A percentile compares a stretch with the other conserved stretches of the same genome.
Evolutionary conservation across 1,140 invertebrate species (phyloP).

Genomic region (Heliothis subflexa): DNA sequence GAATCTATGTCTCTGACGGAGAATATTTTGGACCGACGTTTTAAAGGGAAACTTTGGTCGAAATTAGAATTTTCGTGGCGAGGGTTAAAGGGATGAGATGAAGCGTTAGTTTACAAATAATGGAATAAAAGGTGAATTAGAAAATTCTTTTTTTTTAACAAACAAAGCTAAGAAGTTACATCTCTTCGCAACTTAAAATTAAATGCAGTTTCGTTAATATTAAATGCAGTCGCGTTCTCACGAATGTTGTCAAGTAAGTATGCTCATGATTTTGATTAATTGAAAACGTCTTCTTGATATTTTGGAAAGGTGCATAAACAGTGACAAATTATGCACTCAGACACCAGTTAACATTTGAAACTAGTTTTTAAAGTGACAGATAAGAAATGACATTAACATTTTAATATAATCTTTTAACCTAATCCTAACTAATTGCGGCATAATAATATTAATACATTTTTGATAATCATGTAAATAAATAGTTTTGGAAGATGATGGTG

Average conservation of each 20-base stretch:
- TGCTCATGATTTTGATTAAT: conserved; percentile 22
- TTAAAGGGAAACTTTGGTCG: conserved; percentile 75
- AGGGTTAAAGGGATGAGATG: conserved; percentile 51
- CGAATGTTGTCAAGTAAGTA: not conserved
- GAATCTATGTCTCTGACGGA: conserved; percentile 74
- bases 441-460: not conserved
- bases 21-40: conserved; percentile 73
- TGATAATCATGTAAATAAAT: too few relatives aligned
- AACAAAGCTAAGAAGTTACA: too few relatives aligned
- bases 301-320: conserved; percentile 27
- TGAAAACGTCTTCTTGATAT: conserved; percentile 5
- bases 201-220: not conserved
- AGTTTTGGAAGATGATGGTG: too few relatives aligned
- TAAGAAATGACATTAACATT: conserved; percentile 6
- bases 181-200: too few relatives aligned
- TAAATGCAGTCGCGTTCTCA: not conserved
- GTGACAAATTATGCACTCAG: conserved; percentile 26
- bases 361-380: conserved; percentile 16
- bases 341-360: conserved; percentile 37
- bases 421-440: conserved; percentile 15
- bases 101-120: conserved; percentile 40
- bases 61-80: conserved; percentile 72
- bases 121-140: not conserved
- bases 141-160: not conserved
- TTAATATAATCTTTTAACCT: not conserved